Base-by-base conservation (phyloP, 2,888 invertebrate genomes). In the Meiosimyza decipiens region DNA sequence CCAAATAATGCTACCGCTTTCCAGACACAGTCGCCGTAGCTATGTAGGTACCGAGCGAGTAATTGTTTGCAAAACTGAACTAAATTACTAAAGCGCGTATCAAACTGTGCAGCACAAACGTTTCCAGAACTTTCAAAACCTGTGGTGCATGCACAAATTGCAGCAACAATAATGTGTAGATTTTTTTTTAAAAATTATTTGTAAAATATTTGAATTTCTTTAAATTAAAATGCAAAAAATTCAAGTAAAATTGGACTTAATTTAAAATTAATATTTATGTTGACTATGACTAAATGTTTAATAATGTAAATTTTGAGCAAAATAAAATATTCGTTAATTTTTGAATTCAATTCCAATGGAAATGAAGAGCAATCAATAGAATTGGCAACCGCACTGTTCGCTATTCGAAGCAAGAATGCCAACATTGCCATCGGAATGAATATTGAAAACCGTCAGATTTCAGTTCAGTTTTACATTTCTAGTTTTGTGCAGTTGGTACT, bases 341-440 rank as follows among this genome's bases (percentile, higher is more conserved):
- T 71, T 64, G 28, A 50, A 40, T 57, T 54, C 33, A 3, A 69
- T 73, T 75, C 59, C 16, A 73, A 74, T 73, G 50, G 52, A 74
- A 74, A 47, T 18, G 71, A 55, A 73, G 69, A 52, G 54, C 60
- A 69, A 49, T 67, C 51, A 47, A 52, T 66, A 40, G 54, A 78
- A 80, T 79, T 78, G 77, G 81, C 85, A 83, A 85, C 86, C 86
- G 85, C 81, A 83, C 86, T 79, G 83, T 80, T 85, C 85, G 84
- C 84, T 82, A 82, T 83, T 81, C 83, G 82, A 85, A 86, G 80
- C 86, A 85, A 86, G 86, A 86, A 86, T 86, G 83, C 86, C 83
- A 85, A 86, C 86, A 79, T 82, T 80, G 80, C 77, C 81, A 74
- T 79, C 12, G 54, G 50, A 13, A 28, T 51, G 69, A 69, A 60